These are phyloP conservation scores for Semnornis frantzii DNA, from an alignment of 2,113 vertebrate genomes.

Conservation along the genomic window DNA sequence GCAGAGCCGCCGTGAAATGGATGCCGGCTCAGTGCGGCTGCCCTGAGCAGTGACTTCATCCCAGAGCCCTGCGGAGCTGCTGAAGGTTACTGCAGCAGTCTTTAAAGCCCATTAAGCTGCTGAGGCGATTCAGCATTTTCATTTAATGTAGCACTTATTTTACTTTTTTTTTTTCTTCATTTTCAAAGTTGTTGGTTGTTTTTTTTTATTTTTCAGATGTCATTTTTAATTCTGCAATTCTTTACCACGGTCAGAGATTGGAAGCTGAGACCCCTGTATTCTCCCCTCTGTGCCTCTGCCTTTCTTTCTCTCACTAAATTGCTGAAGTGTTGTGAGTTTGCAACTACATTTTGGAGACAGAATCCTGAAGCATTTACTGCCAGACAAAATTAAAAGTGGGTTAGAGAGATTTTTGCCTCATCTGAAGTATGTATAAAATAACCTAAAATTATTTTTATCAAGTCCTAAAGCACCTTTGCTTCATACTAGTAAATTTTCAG, in stretches of 20 bases:
- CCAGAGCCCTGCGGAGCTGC: background rate
- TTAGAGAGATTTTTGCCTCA: background rate
- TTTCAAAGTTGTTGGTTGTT: background rate
- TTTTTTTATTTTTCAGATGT: background rate
- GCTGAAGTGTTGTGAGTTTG: conserved; percentile 32
- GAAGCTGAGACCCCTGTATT: background rate
- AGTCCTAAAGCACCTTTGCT: background rate
- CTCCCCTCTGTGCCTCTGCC: conserved; percentile 13
- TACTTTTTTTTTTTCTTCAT: background rate
- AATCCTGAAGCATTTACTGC: conserved; percentile 15
- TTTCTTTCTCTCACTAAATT: conserved; percentile 38
- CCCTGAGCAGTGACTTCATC: background rate
- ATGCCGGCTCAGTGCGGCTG: background rate
- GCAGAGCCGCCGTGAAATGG: background rate
- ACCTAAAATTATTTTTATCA: background rate
- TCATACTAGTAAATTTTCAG: background rate
- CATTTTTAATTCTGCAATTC: conserved; percentile 24
- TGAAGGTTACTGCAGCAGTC: conserved; percentile 11
- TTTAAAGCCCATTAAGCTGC: background rate
- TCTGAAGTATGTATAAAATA: background rate
- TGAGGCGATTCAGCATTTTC: background rate
- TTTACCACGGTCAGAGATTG: background rate
- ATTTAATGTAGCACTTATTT: background rate
- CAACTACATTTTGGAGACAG: conserved; percentile 1
- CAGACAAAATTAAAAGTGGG: background rate